Evolutionary conservation across 1,140 invertebrate species (phyloP), one percentile per base, ranked within the genome.

Genomic region (Lysiphlebus fabarum): DNA sequence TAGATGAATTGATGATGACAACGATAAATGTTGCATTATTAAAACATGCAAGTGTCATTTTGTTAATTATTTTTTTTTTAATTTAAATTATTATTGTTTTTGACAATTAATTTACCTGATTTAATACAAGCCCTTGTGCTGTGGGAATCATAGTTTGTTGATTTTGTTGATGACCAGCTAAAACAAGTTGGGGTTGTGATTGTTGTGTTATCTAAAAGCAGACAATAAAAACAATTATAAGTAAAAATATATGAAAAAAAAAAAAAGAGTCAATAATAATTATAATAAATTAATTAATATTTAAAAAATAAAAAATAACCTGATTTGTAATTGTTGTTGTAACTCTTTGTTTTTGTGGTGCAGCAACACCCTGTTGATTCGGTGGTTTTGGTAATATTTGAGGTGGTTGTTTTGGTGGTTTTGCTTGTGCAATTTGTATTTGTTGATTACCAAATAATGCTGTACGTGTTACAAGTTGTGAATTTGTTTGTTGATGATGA

Each of bases 361-460:
- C 68, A 6, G 75, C 65, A 58, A 66, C 54, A 14, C 65, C 64
- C 58, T 79, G 77, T 60, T 78, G 76, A 44, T 70, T 68, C 33
- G 77, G 76, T 44, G 77, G 77, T 65, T 79, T 79, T 7, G 77
- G 77, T 55, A 79, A 61, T 63, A 79, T 79, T 67, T 79, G 77
- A 4, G 76, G 77, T 26, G 77, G 77, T 55, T 79, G 77, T 56
- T 79, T 79, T 12, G 75, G 68, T 4, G 72, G 69, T 57, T 79
- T 79, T 7, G 74, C 62, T 8, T 74, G 62, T n/a, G 75, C 74
- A 37, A 79, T 79, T 70, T 79, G 77, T 58, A 79, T 79, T 68
- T 78, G 77, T 41, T 78, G 77, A 69, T 79, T 79, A 38, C 77
- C 77, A 71, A 79, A 74, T 6, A 79, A 56, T 56, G 78, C 76